These are phyloP conservation scores for Cervus canadensis DNA, from an alignment of 2,113 vertebrate genomes.

Conservation along the genomic window DNA sequence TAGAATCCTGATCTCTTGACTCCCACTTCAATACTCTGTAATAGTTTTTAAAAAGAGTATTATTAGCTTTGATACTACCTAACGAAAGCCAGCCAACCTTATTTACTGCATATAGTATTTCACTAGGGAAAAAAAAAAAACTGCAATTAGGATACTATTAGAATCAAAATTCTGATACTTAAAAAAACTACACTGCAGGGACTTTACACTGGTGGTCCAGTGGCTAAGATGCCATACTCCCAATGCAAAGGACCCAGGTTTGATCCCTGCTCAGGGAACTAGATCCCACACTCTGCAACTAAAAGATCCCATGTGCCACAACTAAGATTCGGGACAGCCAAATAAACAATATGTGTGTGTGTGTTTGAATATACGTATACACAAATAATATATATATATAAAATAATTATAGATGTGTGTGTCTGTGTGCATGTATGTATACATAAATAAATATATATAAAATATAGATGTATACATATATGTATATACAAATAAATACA, in stretches of 20 bases:
- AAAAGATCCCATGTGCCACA: not conserved
- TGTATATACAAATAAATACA: not conserved
- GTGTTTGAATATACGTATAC: not conserved
- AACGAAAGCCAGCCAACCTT: slow-evolving; percentile 5
- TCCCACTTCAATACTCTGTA: not conserved
- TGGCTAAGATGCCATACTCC: not conserved
- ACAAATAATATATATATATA: not conserved
- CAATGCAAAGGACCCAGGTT: not conserved
- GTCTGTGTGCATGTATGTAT: not conserved
- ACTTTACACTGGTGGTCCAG: not conserved
- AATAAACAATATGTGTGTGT: not conserved
- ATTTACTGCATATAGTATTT: not conserved
- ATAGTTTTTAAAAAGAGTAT: not conserved
- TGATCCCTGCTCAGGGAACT: not conserved
- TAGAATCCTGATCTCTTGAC: not conserved
- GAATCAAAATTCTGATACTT: not conserved
- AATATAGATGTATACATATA: not conserved
- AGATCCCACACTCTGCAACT: not conserved
- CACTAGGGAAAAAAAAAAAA: not conserved
- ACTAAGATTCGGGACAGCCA: not conserved
- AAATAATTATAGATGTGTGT: not conserved
- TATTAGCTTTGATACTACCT: not conserved
- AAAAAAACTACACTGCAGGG: not conserved
- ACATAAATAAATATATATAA: not conserved
- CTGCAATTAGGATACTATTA: not conserved